These are phyloP conservation scores for Galeopsomyia nigrocyanea DNA, from an alignment of 2,888 invertebrate genomes.

Conservation along the genomic window DNA sequence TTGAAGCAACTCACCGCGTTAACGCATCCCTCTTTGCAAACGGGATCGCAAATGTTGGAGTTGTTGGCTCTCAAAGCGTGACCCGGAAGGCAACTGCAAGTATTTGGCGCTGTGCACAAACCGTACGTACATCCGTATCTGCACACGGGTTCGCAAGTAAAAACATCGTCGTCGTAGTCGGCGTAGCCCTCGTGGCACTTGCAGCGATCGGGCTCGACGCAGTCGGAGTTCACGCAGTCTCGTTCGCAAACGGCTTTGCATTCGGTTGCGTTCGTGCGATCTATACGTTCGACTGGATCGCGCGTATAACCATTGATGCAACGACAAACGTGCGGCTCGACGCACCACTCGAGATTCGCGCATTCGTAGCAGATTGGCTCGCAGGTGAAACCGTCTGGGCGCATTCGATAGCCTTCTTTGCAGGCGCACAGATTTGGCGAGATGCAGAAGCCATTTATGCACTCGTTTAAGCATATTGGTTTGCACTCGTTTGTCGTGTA, in stretches of 20 bases:
- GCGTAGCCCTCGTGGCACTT: constrained; percentile 55
- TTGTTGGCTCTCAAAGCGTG: constrained; percentile 49
- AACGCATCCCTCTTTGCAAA: constrained; percentile 25
- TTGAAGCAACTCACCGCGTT: constrained; percentile 28
- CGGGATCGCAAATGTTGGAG: constrained; percentile 37
- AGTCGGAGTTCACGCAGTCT: constrained; percentile 60
- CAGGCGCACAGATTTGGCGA: constrained; percentile 65
- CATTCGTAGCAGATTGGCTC: constrained; percentile 77
- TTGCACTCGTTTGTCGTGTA: constrained; percentile 50
- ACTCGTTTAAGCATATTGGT: constrained; percentile 63
- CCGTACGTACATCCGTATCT: constrained; percentile 53
- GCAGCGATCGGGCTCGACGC: constrained; percentile 56
- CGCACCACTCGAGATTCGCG: constrained; percentile 73
- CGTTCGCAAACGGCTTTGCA: constrained; percentile 63
- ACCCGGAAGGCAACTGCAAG: constrained; percentile 61
- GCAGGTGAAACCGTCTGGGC: constrained; percentile 64
- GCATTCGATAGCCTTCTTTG: constrained; percentile 67
- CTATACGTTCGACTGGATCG: constrained; percentile 60
- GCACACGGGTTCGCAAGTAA: constrained; percentile 56
- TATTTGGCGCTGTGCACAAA: constrained; percentile 65
- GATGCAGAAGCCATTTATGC: constrained; percentile 70
- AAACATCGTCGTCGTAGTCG: constrained; percentile 50
- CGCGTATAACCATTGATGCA: constrained; percentile 78
- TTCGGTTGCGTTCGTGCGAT: constrained; percentile 44
- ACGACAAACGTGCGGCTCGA: constrained; percentile 79